Base-by-base conservation (phyloP, 2,888 invertebrate species). In the Leptura quadrifasciata region DNA sequence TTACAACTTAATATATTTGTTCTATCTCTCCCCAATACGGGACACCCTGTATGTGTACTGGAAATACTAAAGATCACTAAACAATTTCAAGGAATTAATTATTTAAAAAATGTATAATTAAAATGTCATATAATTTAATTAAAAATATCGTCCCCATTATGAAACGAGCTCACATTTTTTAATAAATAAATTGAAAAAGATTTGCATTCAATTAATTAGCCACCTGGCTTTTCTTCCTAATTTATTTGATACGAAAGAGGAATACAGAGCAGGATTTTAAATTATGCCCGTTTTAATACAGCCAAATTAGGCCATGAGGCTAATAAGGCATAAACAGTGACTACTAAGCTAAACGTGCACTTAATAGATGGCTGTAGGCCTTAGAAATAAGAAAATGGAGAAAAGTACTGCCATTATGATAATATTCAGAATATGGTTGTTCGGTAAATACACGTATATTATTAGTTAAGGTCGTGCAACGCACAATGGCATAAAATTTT, bases 301-400 rank as follows among this genome's bases (percentile, higher is more conserved):
- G 15, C 15, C 27, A 21, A 60, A 60, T n/a, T 27, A 27, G 60
- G 60, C n/a, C n/a, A 27, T 27, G 1, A 12, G 15, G 27, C 60
- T 60, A 60, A 60, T 60, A 60, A 60, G 60, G 60, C 60, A 60
- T 60, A 60, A 60, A 60, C 60, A 27, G 27, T 60, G 15, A 27
- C 15, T 60, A 60, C 2, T 27, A 60, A n/a, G 27, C 60, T 21
- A 12, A 60, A 27, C 27, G 10, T 8, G 27, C 24, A 60, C 27
- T 21, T 20, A 60, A 21, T 60, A 27, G 58, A 58, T 24, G 21
- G 57, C 58, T 58, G 10, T n/a, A 58, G 27, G n/a, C 27, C 2
- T 24, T 60, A 3, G 60, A 27, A 27, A 60, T 60, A 24, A 60
- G 60, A 3, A n/a, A 60, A 20, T 21, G 21, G 17, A 21, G 57